Evolutionary conservation across 1,140 invertebrate genomes (phyloP).

Genomic region (Daktulosphaira vitifoliae): DNA sequence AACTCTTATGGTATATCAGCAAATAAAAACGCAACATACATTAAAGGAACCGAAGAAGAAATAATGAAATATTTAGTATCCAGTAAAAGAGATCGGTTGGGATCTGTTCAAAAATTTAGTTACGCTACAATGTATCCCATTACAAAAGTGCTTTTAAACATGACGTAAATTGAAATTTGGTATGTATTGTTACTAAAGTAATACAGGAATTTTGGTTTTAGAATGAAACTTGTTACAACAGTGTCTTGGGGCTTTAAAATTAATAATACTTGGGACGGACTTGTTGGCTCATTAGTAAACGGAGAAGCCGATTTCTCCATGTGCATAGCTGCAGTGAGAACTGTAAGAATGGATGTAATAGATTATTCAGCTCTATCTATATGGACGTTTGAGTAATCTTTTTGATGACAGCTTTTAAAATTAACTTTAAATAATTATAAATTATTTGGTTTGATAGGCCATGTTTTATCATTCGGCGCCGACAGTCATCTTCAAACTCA

Average conservation of each 20-base stretch:
- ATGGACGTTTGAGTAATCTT: neutral
- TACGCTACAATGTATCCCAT: neutral
- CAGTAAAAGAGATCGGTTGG: neutral
- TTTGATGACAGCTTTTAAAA: too few relatives aligned
- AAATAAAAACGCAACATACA: neutral
- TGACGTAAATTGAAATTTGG: neutral
- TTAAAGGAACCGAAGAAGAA: neutral
- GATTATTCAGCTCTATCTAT: neutral
- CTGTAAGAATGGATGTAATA: neutral
- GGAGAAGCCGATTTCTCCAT: slow-evolving; percentile 21
- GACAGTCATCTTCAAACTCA: neutral
- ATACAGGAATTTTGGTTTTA: neutral
- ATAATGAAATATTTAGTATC: neutral
- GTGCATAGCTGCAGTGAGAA: neutral
- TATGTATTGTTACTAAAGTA: neutral
- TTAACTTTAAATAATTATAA: too few relatives aligned
- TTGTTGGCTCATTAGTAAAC: neutral
- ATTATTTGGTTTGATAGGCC: neutral
- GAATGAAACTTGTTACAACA: neutral
- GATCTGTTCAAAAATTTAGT: neutral
- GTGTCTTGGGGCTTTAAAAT: slow-evolving; percentile 4
- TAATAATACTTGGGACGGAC: slow-evolving; percentile 11
- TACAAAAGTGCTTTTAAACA: neutral
- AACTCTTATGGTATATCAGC: too few relatives aligned
- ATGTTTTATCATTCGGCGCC: slow-evolving; percentile 15